phyloP scores from a whole-genome alignment of 2,797 vertebrate species.

The Xenentodon cancila region DNA sequence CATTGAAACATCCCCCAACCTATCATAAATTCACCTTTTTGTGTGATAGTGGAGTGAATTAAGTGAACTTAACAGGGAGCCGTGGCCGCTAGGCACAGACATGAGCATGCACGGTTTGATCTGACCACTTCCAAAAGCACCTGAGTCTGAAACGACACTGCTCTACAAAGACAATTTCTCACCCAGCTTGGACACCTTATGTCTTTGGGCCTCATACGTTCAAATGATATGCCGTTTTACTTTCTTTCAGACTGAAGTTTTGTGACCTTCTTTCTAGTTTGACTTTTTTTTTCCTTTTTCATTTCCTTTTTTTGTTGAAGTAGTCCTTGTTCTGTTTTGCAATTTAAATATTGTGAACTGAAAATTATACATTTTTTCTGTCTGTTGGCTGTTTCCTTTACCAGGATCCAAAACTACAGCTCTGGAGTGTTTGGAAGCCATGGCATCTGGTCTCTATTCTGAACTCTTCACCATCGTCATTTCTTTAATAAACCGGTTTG shows the following conservation, averaged over 20 bases:
- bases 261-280: background rate
- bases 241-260: conserved; percentile 29
- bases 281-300: background rate
- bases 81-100: conserved; percentile 45
- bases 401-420: conserved; percentile 90
- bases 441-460: conserved; percentile 90
- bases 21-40: conserved; percentile 29
- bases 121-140: conserved; percentile 46
- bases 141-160: conserved; percentile 50
- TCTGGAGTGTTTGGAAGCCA: conserved; percentile 92
- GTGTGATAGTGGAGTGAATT: conserved; percentile 48
- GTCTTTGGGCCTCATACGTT: conserved; percentile 22
- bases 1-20: conserved; percentile 21
- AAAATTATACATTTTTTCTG: conserved; percentile 28
- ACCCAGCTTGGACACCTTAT: conserved; percentile 29
- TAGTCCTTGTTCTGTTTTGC: conserved; percentile 2
- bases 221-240: conserved; percentile 9
- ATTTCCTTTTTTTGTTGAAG: conserved; percentile 7
- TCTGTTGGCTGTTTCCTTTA: conserved; percentile 17
- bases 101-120: conserved; percentile 44
- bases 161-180: conserved; percentile 42
- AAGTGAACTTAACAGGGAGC: conserved; percentile 61
- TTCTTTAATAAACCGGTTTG: conserved; percentile 92
- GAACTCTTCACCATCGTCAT: conserved; percentile 93
- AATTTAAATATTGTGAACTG: conserved; percentile 21